Evolutionary conservation across 2,888 invertebrate genomes (phyloP), one percentile per base, ranked within the genome.

Genomic region (Trichogramma dendrolimi): DNA sequence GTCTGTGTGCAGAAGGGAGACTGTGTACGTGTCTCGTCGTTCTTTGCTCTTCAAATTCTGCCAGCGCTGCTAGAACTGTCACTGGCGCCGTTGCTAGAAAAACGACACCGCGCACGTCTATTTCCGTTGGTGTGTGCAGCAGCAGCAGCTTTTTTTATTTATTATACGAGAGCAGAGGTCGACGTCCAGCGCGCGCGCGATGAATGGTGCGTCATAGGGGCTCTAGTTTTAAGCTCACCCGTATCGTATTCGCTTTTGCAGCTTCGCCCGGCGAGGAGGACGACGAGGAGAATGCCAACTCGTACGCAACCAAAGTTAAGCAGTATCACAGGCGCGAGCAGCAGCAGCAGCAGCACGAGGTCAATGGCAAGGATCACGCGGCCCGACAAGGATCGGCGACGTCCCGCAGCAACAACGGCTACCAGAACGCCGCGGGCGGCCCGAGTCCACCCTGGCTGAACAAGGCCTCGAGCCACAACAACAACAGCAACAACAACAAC

Each of bases 211-310:
- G 27, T 27, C 27, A 27, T 27, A 27, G 27, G 27, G 27, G 27
- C 27, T 27, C 27, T 27, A 27, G 27, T 27, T 27, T 27, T 27
- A 27, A 27, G 27, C 27, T 27, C 27, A 27, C 27, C 27, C 27
- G 11, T n/a, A 47, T 47, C 11, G n/a, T 6, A 14, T 5, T 48
- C 6, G n/a, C 60, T 7, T 51, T 67, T 67, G 14, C 71, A 78
- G 79, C 77, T 70, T 76, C 77, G 55, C 76, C 78, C 40, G 78
- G 75, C 48, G 78, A 78, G 56, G 77, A 78, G 57, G 78, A 77
- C 68, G 79, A 78, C 52, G 76, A 78, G 64, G 65, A 65, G 48
- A 54, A 47, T 27, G 27, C 27, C 27, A 27, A 27, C 4, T 46
- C 52, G 50, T 14, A 48, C 60, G 55, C 54, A 57, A 58, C 52